Base-by-base conservation (phyloP, 2,113 vertebrate genomes). In the Atherinomorus stipes region DNA sequence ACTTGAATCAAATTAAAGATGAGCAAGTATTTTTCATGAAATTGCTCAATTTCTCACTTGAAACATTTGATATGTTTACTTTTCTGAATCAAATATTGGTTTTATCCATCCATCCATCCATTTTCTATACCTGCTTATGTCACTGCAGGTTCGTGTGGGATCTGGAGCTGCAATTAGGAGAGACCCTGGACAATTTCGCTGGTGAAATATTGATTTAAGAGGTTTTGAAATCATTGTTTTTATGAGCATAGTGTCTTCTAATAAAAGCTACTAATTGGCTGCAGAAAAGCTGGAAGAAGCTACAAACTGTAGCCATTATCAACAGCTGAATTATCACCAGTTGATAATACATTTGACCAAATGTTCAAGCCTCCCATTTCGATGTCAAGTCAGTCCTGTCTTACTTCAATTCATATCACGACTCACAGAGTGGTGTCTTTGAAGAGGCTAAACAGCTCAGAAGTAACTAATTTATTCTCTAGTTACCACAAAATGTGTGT, bases 391-490 rank as follows among this genome's bases (percentile, higher is more conserved):
- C 60, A 19, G 59, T 47, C 61, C 50, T 66, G 54, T 50, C 51
- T 54, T 50, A 42, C 62, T 71, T 79, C 59, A 65, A 34, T 34
- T 34, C 5, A 8, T 26, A 40, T 38, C 64, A 40, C 4, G 38
- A 68, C 49, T 63, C 70, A 73, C 51, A 53, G 52, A 71, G 58
- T 25, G 37, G 28, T 11, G 50, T 70, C 71, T 76, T 54, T 70
- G 60, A 74, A 77, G 70, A 76, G 64, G 38, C 65, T 69, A 12
- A 34, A 53, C 44, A 44, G 57, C 40, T 66, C 63, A 40, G 50
- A 60, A 50, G 76, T 31, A 69, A 64, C 64, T 64, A 54, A 67
- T 84, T 78, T 49, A 76, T 80, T 54, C 63, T 80, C 70, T 62
- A 58, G 69, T 77, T 75, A 54, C 66, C 63, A 78, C 28, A 65